Percentiles rank a stretch among this genome's conserved stretches.
These are phyloP conservation scores for Gorsachius goisagi DNA, from an alignment of 2,113 vertebrate genomes.

Conservation along the genomic window DNA sequence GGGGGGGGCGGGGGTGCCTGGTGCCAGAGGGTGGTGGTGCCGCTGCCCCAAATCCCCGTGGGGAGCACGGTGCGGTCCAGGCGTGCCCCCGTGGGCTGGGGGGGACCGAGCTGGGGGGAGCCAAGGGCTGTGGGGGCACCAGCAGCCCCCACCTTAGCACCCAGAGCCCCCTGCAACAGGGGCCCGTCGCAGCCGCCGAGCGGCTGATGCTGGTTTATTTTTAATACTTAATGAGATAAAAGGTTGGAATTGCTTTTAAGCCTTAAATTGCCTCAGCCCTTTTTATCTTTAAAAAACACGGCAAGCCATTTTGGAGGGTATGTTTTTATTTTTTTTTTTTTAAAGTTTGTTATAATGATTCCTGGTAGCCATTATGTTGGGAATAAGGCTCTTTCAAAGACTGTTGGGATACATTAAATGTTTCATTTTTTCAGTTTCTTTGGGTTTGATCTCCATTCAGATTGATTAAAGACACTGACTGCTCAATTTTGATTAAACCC, in stretches of 20 bases:
- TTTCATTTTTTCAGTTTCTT: background rate
- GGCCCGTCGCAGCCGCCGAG: fast-evolving
- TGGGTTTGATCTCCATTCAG: slow-evolving; percentile 45
- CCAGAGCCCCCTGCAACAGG: fast-evolving
- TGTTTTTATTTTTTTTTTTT: background rate
- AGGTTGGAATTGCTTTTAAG: slow-evolving; percentile 33
- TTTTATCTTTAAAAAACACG: slow-evolving; percentile 1
- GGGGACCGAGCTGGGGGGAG: fast-evolving
- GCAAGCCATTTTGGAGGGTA: background rate
- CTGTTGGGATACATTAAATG: background rate
- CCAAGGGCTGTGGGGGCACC: background rate
- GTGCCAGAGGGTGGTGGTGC: fast-evolving
- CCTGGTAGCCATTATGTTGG: slow-evolving; percentile 37
- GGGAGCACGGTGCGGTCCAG: fast-evolving
- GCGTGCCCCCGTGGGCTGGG: fast-evolving
- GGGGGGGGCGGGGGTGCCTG: too few species aligned
- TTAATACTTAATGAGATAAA: slow-evolving; percentile 48
- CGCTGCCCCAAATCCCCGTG: fast-evolving
- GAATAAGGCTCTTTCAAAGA: background rate
- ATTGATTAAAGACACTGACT: slow-evolving; percentile 73
- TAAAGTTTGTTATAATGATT: slow-evolving; percentile 6
- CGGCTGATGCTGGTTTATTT: background rate
- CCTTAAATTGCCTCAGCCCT: background rate
- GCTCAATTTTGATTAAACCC: slow-evolving; percentile 75
- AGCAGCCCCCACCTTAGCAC: fast-evolving